Percentiles rank a stretch among this genome's conserved stretches.
These are phyloP conservation scores for Lampris megalopsis DNA, from an alignment of 2,113 vertebrate genomes.

Conservation along the genomic window DNA sequence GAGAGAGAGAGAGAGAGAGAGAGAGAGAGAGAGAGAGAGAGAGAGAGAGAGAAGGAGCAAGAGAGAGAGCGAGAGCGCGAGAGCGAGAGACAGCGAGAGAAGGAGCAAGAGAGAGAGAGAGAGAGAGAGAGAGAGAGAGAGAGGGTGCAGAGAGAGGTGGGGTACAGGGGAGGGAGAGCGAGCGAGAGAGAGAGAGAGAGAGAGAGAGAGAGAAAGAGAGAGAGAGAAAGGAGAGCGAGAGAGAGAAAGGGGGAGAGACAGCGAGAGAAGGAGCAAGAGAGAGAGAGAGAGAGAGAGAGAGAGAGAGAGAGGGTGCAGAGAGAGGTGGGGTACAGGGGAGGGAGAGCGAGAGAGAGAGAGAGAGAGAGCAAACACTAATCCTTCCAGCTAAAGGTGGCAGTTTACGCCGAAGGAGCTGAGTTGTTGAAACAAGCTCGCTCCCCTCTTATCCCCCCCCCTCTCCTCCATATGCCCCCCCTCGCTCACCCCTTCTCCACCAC, in stretches of 20 bases:
- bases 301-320: not conserved
- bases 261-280: not conserved
- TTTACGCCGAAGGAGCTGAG: not conserved
- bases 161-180: too few relatives aligned
- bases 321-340: not conserved
- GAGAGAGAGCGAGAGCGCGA: too few relatives aligned
- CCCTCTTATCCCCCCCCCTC: constrained; percentile 4
- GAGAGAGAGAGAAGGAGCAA: too few relatives aligned
- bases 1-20: too few relatives aligned
- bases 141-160: too few relatives aligned
- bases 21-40: too few relatives aligned
- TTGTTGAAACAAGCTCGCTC: constrained; percentile 9
- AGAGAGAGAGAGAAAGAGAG: not conserved
- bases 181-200: not conserved
- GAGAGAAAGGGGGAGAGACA: not conserved
- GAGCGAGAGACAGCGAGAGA: too few relatives aligned
- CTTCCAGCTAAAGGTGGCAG: constrained; percentile 16
- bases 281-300: constrained; percentile 15
- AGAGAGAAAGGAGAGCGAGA: constrained; percentile 2
- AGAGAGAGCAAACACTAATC: constrained; percentile 28
- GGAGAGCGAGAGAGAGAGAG: not conserved
- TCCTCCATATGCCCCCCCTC: constrained; percentile 22
- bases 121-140: too few relatives aligned
- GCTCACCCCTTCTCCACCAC: constrained; percentile 6
- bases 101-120: too few relatives aligned